Percentiles rank a stretch among this genome's conserved stretches.
phyloP scores from a whole-genome alignment of 2,113 vertebrate genomes.

The Tupaia tana region DNA sequence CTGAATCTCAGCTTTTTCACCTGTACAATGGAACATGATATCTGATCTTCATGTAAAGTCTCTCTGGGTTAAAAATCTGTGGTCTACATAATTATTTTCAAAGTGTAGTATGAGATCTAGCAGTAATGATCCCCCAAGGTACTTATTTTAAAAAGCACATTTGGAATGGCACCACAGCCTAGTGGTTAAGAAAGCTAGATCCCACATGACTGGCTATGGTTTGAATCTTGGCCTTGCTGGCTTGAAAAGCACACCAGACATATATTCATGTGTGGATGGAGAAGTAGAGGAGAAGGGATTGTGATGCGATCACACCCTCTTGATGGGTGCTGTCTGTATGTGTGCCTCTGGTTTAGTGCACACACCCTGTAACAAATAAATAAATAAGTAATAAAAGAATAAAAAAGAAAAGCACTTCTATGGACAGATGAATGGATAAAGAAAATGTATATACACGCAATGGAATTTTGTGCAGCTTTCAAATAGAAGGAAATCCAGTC shows the following conservation, averaged over 20 bases:
- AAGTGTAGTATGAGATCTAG: slow-evolving; percentile 19
- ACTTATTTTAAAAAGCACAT: not conserved
- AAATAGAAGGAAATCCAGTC: slow-evolving; percentile 15
- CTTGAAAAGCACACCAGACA: too few relatives aligned
- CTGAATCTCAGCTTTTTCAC: not conserved
- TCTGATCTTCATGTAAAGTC: not conserved
- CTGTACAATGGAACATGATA: slow-evolving; percentile 29
- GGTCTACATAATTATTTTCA: not conserved
- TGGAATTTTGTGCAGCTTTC: not conserved
- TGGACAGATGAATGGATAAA: not conserved
- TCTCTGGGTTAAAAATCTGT: not conserved
- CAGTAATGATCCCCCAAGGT: not conserved
- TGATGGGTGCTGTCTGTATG: too few relatives aligned
- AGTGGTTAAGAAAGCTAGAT: too few relatives aligned
- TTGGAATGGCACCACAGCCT: too few relatives aligned
- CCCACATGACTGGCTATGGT: too few relatives aligned
- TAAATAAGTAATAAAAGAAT: too few relatives aligned
- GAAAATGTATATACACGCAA: not conserved
- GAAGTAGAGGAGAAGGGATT: too few relatives aligned
- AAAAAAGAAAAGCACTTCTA: not conserved
- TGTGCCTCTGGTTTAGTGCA: too few relatives aligned
- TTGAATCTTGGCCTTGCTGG: too few relatives aligned
- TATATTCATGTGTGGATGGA: too few relatives aligned
- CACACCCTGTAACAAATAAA: too few relatives aligned
- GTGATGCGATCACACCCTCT: too few relatives aligned